A percentile compares a stretch with the other conserved stretches of the same genome.
phyloP scores from a whole-genome alignment of 2,888 invertebrate species.

The Molorchus minor region DNA sequence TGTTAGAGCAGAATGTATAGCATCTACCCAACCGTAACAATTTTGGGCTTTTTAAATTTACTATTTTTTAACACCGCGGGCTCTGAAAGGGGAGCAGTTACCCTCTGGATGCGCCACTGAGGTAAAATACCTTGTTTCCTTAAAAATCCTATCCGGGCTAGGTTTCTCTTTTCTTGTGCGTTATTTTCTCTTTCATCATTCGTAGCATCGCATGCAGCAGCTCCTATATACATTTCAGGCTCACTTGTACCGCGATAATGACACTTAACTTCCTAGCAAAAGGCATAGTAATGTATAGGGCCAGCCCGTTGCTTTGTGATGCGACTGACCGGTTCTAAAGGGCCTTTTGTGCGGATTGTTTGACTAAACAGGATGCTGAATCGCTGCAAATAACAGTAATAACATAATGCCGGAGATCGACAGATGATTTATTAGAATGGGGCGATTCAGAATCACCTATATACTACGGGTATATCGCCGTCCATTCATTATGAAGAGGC shows the following conservation, averaged over 20 bases:
- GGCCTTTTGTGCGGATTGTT: conserved; percentile 55
- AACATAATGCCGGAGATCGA: conserved; percentile 56
- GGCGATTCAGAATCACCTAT: conserved; percentile 17
- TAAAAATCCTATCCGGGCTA: too few relatives aligned
- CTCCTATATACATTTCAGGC: conserved; percentile 21
- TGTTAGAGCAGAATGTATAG: too few relatives aligned
- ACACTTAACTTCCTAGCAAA: conserved; percentile 46
- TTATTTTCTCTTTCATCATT: neutral
- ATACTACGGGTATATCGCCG: conserved; percentile 9
- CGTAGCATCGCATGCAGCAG: neutral
- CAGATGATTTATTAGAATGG: conserved; percentile 58
- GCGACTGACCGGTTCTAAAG: conserved; percentile 55
- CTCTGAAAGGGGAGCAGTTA: too few relatives aligned
- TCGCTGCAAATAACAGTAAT: conserved; percentile 59
- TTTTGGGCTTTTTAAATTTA: too few relatives aligned
- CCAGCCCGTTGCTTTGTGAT: conserved; percentile 38
- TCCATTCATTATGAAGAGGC: conserved; percentile 45
- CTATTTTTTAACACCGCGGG: too few relatives aligned
- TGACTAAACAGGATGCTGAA: conserved; percentile 54
- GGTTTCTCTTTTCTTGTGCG: neutral
- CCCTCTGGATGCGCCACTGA: too few relatives aligned
- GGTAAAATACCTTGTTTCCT: too few relatives aligned
- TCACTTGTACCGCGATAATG: conserved; percentile 44
- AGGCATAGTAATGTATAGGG: conserved; percentile 43
- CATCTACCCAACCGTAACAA: too few relatives aligned